These are phyloP conservation scores for Paracentrotus lividus DNA, from an alignment of 53 echinoderm and acorn worm species.

Conservation along the genomic window DNA sequence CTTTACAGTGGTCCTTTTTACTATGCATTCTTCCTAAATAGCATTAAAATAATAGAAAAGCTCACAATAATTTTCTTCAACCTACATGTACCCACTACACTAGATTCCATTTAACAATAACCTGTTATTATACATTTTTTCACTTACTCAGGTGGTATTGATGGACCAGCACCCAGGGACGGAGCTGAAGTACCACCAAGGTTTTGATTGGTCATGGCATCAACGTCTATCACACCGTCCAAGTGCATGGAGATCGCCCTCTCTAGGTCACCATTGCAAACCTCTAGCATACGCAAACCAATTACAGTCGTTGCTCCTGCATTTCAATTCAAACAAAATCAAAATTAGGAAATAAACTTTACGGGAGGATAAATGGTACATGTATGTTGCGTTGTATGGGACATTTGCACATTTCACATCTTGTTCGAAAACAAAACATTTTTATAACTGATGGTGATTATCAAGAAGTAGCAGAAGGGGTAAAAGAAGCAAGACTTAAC, in stretches of 20 bases:
- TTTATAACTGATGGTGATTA: too few species aligned
- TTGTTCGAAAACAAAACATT: too few species aligned
- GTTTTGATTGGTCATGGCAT: constrained; percentile 32
- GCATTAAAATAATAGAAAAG: too few species aligned
- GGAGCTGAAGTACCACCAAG: constrained; percentile 29
- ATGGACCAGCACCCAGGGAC: constrained; percentile 29
- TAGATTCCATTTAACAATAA: background rate
- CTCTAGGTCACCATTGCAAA: constrained; percentile 96
- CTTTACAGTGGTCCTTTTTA: too few species aligned
- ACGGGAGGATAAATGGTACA: too few species aligned
- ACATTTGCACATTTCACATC: too few species aligned
- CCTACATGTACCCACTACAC: too few species aligned
- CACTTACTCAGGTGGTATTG: constrained; percentile 75
- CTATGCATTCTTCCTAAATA: too few species aligned
- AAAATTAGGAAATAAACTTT: background rate
- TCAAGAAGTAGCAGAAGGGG: too few species aligned
- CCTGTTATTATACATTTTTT: background rate
- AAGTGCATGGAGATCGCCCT: constrained; percentile 99
- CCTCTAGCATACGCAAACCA: constrained; percentile 83
- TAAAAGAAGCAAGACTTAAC: too few species aligned
- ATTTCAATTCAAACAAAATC: background rate
- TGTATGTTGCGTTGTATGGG: too few species aligned
- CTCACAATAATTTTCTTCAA: too few species aligned
- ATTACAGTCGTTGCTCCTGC: constrained; percentile 87
- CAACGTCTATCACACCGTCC: constrained; percentile 76